Conservation (phyloP, 2,888 invertebrate species). For the Polia nebulosa region DNA sequence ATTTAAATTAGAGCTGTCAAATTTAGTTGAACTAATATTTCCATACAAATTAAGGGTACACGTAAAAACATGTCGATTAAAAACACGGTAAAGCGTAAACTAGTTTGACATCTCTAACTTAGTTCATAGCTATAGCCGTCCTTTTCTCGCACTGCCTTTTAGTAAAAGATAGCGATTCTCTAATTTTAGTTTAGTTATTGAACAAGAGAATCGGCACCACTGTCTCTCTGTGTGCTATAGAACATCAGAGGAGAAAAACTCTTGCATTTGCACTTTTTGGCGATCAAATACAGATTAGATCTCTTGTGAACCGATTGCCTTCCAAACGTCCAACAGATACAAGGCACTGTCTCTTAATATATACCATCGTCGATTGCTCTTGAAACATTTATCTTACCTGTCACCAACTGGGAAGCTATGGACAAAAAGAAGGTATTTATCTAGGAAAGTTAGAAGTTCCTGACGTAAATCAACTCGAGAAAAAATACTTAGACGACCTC, state of each 20-base stretch:
- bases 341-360: not conserved
- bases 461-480: conserved; percentile 11
- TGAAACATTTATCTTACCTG: not conserved
- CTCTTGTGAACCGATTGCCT: conserved; percentile 14
- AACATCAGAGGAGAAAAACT: conserved; percentile 20
- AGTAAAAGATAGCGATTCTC: too few species aligned
- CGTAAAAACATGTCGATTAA: too few species aligned
- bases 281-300: conserved; percentile 24
- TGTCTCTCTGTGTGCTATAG: conserved; percentile 5
- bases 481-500: conserved; percentile 28
- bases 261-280: conserved; percentile 41
- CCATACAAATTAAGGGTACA: too few species aligned
- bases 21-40: too few species aligned
- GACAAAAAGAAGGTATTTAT: conserved; percentile 18
- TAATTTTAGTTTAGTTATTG: too few species aligned
- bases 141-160: too few species aligned
- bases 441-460: conserved; percentile 6
- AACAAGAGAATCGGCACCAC: too few species aligned
- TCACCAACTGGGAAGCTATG: not conserved
- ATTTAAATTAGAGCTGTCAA: too few species aligned
- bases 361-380: not conserved
- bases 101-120: too few species aligned
- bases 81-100: too few species aligned
- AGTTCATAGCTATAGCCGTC: too few species aligned
- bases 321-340: conserved; percentile 10